Evolutionary conservation across 2,113 vertebrate species (phyloP).

Genomic region (Pimephales promelas): DNA sequence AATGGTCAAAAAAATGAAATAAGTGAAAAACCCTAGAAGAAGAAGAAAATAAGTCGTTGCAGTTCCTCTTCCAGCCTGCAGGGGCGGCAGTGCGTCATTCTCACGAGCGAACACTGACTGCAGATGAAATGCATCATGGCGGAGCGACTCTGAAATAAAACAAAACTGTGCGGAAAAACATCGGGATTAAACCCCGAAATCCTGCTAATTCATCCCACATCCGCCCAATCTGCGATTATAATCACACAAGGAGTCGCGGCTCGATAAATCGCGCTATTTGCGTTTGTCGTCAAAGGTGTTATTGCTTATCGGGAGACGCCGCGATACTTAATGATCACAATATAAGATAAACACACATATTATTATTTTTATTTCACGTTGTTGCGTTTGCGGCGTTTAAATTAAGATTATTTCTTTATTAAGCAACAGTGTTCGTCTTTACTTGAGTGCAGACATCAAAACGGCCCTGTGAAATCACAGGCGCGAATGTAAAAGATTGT

Average conservation of each 20-base stretch:
- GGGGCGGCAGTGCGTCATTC: not conserved
- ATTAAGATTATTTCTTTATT: not conserved
- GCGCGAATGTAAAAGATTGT: not conserved
- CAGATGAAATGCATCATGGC: constrained; percentile 68
- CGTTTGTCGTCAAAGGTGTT: not conserved
- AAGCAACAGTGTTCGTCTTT: not conserved
- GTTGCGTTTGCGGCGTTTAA: not conserved
- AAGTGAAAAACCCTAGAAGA: no score
- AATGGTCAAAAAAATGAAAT: no score
- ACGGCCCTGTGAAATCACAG: not conserved
- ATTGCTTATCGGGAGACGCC: not conserved
- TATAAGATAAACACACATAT: not conserved
- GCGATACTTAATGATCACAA: not conserved
- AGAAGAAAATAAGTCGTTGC: not conserved
- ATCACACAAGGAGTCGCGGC: not conserved
- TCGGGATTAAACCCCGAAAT: not conserved
- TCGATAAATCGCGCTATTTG: not conserved
- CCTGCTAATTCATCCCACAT: not conserved
- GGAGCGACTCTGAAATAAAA: constrained; percentile 44
- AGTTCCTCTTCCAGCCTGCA: constrained; percentile 15
- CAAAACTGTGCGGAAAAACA: constrained; percentile 2
- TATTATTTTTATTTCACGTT: not conserved
- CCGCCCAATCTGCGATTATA: not conserved
- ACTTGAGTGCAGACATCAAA: not conserved
- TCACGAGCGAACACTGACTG: constrained; percentile 7